Evolutionary conservation across 2,113 vertebrate species (phyloP), one percentile per base, ranked within the genome.

Genomic region (Poicephalus gulielmi): DNA sequence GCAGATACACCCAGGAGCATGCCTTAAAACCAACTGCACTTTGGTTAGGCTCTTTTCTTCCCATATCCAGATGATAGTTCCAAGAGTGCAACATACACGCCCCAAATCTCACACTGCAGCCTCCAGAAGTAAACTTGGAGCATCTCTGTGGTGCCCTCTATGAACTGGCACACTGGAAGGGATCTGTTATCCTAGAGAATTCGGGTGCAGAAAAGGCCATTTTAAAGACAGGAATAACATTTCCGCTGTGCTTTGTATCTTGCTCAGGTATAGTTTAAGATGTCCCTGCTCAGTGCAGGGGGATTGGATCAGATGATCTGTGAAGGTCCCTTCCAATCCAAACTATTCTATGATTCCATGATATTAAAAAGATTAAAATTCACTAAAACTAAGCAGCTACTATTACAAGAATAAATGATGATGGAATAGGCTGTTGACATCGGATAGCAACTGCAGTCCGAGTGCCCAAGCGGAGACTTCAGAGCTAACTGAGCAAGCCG

Each of bases 11-110:
- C 19, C 50, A 83, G 0, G 0, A 60, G 28, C 11, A 39, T 0
- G 27, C 78, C 47, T 4, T 33, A 46, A 53, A 57, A 8, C n/a
- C 62, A 66, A 5, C 24, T 8, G 35, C 11, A 10, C 8, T 37
- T 37, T 19, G 4, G 7, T 2, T 3, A 0, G 27, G n/a, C 12
- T 63, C 53, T 2, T 44, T 33, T 31, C 44, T 43, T 50, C 68
- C 63, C 78, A 31, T 3, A 43, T 3, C 11, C 44, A 44, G 49
- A 11, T 2, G 3, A 53, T 0, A 8, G 27, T 3, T 17, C 25
- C 35, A 9, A 8, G 35, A 57, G 46, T 1, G 2, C 2, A 2
- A 17, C 46, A 17, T 0, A 1, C 8, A 0, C 4, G 6, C 8
- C 68, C 8, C 2, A 25, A 19, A 44, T 11, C 23, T 27, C 33